These are phyloP conservation scores for Trilocha varians DNA, from an alignment of 2,888 invertebrate genomes.

Conservation along the genomic window DNA sequence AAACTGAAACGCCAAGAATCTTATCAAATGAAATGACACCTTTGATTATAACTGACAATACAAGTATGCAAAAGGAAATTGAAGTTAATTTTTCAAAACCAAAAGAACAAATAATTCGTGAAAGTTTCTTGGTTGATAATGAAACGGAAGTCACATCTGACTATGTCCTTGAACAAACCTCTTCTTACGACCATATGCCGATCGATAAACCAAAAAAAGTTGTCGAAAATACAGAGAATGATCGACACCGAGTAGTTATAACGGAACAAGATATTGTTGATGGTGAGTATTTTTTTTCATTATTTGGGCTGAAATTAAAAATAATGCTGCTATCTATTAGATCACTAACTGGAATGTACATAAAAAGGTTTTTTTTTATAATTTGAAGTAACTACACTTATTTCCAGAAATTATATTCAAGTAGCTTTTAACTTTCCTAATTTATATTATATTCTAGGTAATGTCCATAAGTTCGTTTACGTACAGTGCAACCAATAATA, in stretches of 20 bases:
- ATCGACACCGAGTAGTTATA: conserved; percentile 31
- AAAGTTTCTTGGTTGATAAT: conserved; percentile 38
- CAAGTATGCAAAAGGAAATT: conserved; percentile 49
- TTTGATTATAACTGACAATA: conserved; percentile 47
- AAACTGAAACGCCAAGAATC: conserved; percentile 32
- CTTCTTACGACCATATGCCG: conserved; percentile 27
- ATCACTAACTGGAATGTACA: no score
- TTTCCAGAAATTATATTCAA: no score
- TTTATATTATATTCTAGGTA: no score
- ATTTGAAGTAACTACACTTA: no score
- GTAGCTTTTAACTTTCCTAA: no score
- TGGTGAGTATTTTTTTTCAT: conserved; percentile 34
- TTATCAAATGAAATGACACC: conserved; percentile 44
- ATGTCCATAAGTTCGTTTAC: no score
- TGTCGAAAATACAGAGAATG: conserved; percentile 27
- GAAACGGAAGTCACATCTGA: conserved; percentile 45
- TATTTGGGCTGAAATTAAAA: conserved; percentile 5
- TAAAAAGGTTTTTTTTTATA: no score
- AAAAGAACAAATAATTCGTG: conserved; percentile 34
- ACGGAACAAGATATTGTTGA: conserved; percentile 40
- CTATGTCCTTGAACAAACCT: conserved; percentile 43
- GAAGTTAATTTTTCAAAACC: conserved; percentile 35
- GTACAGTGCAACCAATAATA: no score
- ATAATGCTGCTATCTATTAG: not conserved
- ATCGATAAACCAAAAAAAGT: conserved; percentile 31